Base-by-base conservation (phyloP, 2,888 invertebrate species). In the Caenorhabditis sp. region DNA sequence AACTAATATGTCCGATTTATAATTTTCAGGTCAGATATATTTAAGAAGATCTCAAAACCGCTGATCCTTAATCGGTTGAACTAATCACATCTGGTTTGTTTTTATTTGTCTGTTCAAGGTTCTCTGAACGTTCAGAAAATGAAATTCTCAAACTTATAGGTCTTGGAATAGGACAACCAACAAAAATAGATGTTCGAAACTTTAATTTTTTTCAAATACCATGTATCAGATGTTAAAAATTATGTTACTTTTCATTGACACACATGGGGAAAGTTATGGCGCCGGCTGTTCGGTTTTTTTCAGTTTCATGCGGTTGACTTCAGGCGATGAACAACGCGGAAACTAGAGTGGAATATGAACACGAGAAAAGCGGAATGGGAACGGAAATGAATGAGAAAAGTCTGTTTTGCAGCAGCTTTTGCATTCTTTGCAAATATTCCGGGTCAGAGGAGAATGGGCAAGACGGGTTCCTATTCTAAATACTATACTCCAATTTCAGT, bases 241-340 rank as follows among this genome's bases (percentile, higher is more conserved):
- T n/a, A n/a, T 38, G 38, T 38, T 38, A 38, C 38, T 38, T 38
- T 38, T 38, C 12, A 38, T 7, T 38, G 38, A 38, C 38, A 38
- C 38, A 12, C 6, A 19, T 19, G 19, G n/a, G 19, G 2, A 24
- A 54, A 26, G 19, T 24, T 22, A 61, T 24, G 38, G 24, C 24
- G 14, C 24, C 24, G 22, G 0, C 16, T 35, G 35, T 38, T 61
- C 24, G 22, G 14, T 41, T 59, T 41, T 58, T 58, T 38, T 12
- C 58, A 58, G 58, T 35, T 31, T 31, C 10, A 28, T 58, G n/a
- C 19, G 31, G 31, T 58, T 58, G 58, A 19, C 35, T 41, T 35
- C 35, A 59, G 59, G 14, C 41, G 38, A 22, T 61, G 61, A 61
- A 61, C 38, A 59, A 41, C 38, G 61, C 5, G 19, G 31, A 41